Evolutionary conservation across 2,888 invertebrate genomes (phyloP).

Genomic region (Dryobotodes eremita): DNA sequence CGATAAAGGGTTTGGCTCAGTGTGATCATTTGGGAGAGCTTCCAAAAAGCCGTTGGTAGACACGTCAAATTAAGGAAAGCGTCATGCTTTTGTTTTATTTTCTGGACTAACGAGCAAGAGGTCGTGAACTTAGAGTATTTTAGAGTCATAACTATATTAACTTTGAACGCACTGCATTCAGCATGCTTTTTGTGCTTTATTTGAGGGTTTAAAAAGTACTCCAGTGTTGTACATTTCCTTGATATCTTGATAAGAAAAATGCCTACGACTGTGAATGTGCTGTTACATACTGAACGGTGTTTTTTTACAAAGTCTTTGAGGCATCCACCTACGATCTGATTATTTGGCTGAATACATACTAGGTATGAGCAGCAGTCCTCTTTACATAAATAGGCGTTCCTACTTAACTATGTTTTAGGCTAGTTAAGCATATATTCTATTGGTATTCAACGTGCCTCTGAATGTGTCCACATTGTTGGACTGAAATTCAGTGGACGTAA

Average conservation of each 20-base stretch:
- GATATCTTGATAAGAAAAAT: background rate
- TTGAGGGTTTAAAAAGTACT: background rate
- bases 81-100: conserved; percentile 22
- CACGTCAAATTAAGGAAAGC: conserved; percentile 25
- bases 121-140: too few relatives aligned
- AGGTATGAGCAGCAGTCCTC: background rate
- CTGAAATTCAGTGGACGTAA: conserved; percentile 48
- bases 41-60: conserved; percentile 1
- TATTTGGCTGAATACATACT: background rate
- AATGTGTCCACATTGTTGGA: conserved; percentile 36
- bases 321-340: background rate
- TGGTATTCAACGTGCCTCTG: conserved; percentile 7
- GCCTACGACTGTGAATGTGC: background rate
- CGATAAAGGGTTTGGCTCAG: conserved; percentile 42
- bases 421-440: conserved; percentile 14
- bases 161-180: background rate
- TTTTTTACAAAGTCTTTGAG: background rate
- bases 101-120: background rate
- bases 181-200: background rate
- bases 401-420: background rate
- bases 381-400: conserved; percentile 4
- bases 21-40: conserved; percentile 28
- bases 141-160: background rate
- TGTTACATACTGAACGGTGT: too few relatives aligned
- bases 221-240: too few relatives aligned